A percentile compares a stretch with the other conserved stretches of the same genome.
phyloP scores from a whole-genome alignment of 2,113 vertebrate species.

The Takifugu bimaculatus region DNA sequence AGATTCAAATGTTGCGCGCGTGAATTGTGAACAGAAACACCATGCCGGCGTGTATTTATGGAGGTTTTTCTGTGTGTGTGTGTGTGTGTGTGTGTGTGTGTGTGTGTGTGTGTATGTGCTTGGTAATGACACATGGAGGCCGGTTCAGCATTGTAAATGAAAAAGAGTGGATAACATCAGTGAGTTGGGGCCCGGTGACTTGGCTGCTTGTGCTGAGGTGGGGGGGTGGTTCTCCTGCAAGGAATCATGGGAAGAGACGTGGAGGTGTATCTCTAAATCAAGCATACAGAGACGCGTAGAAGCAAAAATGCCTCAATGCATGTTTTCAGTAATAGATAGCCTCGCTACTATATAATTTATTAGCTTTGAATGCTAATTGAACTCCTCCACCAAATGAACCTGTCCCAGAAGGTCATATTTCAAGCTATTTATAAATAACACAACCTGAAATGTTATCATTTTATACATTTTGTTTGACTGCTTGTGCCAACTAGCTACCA shows the following conservation, averaged over 20 bases:
- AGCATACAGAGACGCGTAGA: too few relatives aligned
- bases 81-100: slow-evolving; percentile 9
- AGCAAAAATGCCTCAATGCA: background rate
- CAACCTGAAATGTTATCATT: too few relatives aligned
- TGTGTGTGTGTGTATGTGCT: slow-evolving; percentile 22
- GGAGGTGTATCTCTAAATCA: slow-evolving; percentile 11
- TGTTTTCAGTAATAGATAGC: background rate
- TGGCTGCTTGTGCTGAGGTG: slow-evolving; percentile 30
- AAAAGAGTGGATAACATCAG: slow-evolving; percentile 58
- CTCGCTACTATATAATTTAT: too few relatives aligned
- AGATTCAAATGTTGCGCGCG: slow-evolving; percentile 31
- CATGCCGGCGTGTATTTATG: slow-evolving; percentile 7
- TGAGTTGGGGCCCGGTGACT: slow-evolving; percentile 42
- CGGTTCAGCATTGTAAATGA: slow-evolving; percentile 61
- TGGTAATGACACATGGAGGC: slow-evolving; percentile 42
- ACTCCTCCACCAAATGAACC: too few relatives aligned
- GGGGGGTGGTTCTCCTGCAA: slow-evolving; percentile 6
- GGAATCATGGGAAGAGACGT: slow-evolving; percentile 23
- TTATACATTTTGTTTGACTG: too few relatives aligned
- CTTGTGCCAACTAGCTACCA: too few relatives aligned
- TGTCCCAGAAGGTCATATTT: too few relatives aligned
- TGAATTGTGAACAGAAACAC: slow-evolving; percentile 18
- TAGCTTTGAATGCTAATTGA: too few relatives aligned
- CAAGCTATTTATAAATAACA: too few relatives aligned
- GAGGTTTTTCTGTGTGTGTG: slow-evolving; percentile 21